These are phyloP conservation scores for Neodiprion lecontei DNA, from an alignment of 1,140 invertebrate genomes.

Conservation along the genomic window DNA sequence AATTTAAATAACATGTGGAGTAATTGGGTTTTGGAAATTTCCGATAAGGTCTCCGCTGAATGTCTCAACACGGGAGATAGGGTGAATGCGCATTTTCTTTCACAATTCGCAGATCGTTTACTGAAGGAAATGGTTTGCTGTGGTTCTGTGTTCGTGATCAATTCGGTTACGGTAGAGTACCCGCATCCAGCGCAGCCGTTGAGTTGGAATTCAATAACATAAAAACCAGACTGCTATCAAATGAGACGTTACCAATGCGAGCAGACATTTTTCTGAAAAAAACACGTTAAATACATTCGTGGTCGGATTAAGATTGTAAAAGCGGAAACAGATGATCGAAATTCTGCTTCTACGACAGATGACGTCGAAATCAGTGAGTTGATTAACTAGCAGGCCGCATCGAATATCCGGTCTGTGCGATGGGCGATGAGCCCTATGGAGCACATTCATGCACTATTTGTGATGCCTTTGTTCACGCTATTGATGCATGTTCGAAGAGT, in stretches of 20 bases:
- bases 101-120: slow-evolving; percentile 5
- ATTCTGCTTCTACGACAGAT: neutral
- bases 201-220: slow-evolving; percentile 21
- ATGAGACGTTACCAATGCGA: slow-evolving; percentile 21
- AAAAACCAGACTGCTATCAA: slow-evolving; percentile 25
- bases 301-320: slow-evolving; percentile 16
- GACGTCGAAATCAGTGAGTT: neutral
- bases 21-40: neutral
- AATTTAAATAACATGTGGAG: slow-evolving; percentile 7
- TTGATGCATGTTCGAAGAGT: slow-evolving; percentile 21
- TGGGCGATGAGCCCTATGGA: neutral
- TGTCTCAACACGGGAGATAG: neutral
- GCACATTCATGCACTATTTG: slow-evolving; percentile 29
- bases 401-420: neutral
- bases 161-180: slow-evolving; percentile 27
- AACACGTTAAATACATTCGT: slow-evolving; percentile 26
- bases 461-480: slow-evolving; percentile 20
- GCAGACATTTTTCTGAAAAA: slow-evolving; percentile 27
- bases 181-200: slow-evolving; percentile 20
- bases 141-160: slow-evolving; percentile 19
- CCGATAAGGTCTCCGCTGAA: neutral
- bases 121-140: slow-evolving; percentile 8
- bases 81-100: slow-evolving; percentile 16
- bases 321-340: neutral
- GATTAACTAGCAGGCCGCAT: neutral